phyloP scores from a whole-genome alignment of 1,140 invertebrate species.

The Arctopsyche grandis region DNA sequence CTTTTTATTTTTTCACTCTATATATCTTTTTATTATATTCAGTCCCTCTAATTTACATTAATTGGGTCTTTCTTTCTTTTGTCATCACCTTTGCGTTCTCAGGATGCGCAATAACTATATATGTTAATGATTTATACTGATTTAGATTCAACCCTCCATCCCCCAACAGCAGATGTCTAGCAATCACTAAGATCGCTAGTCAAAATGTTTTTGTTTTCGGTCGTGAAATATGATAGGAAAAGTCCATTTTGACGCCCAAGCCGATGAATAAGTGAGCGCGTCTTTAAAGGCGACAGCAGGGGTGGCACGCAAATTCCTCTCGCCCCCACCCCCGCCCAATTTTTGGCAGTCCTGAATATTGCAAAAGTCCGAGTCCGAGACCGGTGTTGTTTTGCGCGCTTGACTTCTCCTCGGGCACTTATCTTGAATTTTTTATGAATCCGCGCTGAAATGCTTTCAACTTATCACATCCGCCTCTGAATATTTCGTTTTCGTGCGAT shows the following conservation, averaged over 20 bases:
- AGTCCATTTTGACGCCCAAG: not conserved
- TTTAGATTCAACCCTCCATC: too few relatives aligned
- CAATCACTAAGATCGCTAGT: too few relatives aligned
- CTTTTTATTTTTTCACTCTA: too few relatives aligned
- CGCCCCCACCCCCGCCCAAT: not conserved
- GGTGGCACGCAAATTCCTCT: not conserved
- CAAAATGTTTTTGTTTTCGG: not conserved
- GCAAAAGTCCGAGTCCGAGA: not conserved
- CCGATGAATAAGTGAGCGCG: constrained; percentile 5
- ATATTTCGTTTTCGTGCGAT: constrained; percentile 48
- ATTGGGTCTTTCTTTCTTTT: too few relatives aligned
- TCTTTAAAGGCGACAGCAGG: not conserved
- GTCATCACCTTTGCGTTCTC: too few relatives aligned
- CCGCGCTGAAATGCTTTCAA: constrained; percentile 50
- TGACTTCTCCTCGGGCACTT: constrained; percentile 50
- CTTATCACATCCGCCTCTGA: constrained; percentile 49
- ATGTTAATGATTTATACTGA: too few relatives aligned
- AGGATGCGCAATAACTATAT: too few relatives aligned
- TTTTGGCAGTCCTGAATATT: not conserved
- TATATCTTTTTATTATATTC: too few relatives aligned
- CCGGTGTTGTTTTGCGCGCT: constrained; percentile 34
- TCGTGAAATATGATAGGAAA: not conserved
- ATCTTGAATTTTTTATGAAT: constrained; percentile 53
- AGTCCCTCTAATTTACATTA: too few relatives aligned
- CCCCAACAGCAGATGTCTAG: too few relatives aligned